Evolutionary conservation across 2,797 vertebrate species (phyloP), one percentile per base, ranked within the genome.

Genomic region (Hydrocynus forskahlii): DNA sequence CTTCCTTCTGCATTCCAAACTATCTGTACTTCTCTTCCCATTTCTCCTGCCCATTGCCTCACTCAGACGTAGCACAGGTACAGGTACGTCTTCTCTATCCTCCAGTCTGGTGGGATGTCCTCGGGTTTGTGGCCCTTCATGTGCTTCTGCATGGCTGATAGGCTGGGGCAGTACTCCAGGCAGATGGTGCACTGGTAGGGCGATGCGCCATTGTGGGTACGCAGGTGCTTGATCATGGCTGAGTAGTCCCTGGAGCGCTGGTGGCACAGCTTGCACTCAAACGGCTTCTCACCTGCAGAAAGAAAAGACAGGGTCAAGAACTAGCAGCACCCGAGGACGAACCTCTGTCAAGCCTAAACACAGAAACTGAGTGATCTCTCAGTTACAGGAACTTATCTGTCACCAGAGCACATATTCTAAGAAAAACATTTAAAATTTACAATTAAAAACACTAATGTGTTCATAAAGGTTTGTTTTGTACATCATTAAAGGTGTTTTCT

Each of bases 211-310:
- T 92, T 93, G 19, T 96, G 96, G 7, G 96, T 97, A 75, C 96
- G 92, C 85, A 96, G 95, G 91, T 97, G 96, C 88, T 97, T 97
- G 89, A 96, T 96, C 95, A 96, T 96, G 88, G 96, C 96, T 0
- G 96, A 96, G 90, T 96, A 96, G 90, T 97, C 96, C 64, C 96
- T 91, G 9, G 95, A 97, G 57, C 96, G 94, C 88, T 96, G 96
- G 57, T 94, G 92, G 75, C 96, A 97, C 81, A 96, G 91, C 21
- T 94, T 93, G 84, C 96, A 97, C 91, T 96, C 95, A 0, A 96
- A 96, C 43, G 95, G 95, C 90, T 96, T 96, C 92, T 96, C 95
- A 0, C 95, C 95, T 96, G 89, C 0, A 43, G 21, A 17, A 75
- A 10, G 17, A 0, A 75, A 48, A 75, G 38, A 73, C 21, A 43